A percentile compares a stretch with the other conserved stretches of the same genome.
Conservation (phyloP, 2,888 invertebrate species). For the Anarsia innoxiella region DNA sequence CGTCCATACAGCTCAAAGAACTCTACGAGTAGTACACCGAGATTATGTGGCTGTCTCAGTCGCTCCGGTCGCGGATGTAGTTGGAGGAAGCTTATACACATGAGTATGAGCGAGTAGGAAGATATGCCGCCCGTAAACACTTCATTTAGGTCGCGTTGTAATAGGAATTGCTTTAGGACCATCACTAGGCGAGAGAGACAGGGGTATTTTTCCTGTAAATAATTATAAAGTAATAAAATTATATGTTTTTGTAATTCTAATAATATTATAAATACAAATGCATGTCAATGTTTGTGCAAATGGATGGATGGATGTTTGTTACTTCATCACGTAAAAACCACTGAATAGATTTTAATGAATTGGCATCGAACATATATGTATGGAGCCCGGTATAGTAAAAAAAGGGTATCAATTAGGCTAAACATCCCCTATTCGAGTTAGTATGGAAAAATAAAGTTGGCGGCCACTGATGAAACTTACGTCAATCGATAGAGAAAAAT, state of each 20-base stretch:
- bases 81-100: conserved; percentile 98
- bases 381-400: too few species aligned
- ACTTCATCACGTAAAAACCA: too few species aligned
- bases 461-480: too few species aligned
- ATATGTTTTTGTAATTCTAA: neutral
- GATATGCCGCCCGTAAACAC: conserved; percentile 99
- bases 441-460: too few species aligned
- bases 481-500: too few species aligned
- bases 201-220: conserved; percentile 82
- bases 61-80: conserved; percentile 91
- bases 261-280: too few species aligned
- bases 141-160: conserved; percentile 98
- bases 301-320: too few species aligned
- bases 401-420: too few species aligned
- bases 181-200: conserved; percentile 95
- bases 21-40: conserved; percentile 95
- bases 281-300: too few species aligned
- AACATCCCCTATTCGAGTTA: too few species aligned
- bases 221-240: neutral
- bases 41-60: conserved; percentile 79
- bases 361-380: too few species aligned
- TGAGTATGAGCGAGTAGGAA: conserved; percentile 97
- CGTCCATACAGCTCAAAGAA: conserved; percentile 98
- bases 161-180: conserved; percentile 98
- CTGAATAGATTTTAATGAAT: too few species aligned